phyloP scores from a whole-genome alignment of 1,140 invertebrate genomes.

The Gryllus bimaculatus region DNA sequence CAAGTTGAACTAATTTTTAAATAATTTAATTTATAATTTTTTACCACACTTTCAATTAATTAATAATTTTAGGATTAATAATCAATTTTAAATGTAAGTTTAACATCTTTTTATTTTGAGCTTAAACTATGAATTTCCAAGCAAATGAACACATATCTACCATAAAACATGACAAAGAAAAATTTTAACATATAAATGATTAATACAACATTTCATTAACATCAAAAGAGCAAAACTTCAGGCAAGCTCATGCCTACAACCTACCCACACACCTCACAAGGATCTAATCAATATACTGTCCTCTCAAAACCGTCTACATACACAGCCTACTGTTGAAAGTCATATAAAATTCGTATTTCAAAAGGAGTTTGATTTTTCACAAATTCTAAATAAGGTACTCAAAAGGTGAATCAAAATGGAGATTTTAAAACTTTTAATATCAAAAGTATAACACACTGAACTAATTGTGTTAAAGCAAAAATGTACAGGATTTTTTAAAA shows the following conservation, averaged over 20 bases:
- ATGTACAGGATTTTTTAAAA: neutral
- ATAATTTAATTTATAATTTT: neutral
- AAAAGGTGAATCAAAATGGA: too few relatives aligned
- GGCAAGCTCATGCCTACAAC: neutral
- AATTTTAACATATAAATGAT: neutral
- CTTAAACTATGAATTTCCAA: neutral
- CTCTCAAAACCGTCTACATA: too few relatives aligned
- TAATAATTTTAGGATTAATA: neutral
- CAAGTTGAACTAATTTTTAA: neutral
- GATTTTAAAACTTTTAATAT: too few relatives aligned
- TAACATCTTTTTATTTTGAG: neutral
- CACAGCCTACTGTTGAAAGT: too few relatives aligned
- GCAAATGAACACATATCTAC: neutral
- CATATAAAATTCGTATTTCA: too few relatives aligned
- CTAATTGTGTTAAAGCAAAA: too few relatives aligned
- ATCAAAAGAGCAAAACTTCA: neutral
- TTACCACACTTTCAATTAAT: neutral
- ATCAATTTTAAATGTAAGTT: neutral
- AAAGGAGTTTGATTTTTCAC: too few relatives aligned
- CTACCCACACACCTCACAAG: neutral
- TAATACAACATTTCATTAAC: neutral
- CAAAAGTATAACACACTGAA: too few relatives aligned
- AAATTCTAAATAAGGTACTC: too few relatives aligned
- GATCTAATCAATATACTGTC: too few relatives aligned
- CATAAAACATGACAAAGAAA: neutral